Percentiles rank a stretch among this genome's conserved stretches.
phyloP scores from a whole-genome alignment of 2,797 vertebrate species.

The Delichon dasypus region DNA sequence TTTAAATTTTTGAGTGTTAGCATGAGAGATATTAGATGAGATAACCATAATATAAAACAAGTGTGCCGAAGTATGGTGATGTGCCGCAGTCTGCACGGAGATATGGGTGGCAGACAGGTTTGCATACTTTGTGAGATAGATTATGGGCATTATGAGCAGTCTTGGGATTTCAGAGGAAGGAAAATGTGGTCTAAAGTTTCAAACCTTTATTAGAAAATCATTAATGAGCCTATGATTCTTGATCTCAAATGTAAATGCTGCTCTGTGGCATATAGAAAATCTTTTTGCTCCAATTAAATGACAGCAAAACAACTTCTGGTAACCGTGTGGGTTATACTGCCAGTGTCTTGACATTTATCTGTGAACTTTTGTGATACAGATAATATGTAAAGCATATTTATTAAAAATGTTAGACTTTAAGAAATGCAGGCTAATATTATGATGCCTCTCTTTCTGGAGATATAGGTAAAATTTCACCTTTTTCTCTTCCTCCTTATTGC shows the following conservation, averaged over 20 bases:
- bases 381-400: neutral
- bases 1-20: neutral
- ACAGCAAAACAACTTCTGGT: neutral
- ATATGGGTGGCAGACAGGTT: neutral
- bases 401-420: neutral
- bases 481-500: neutral
- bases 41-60: neutral
- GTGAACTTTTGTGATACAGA: neutral
- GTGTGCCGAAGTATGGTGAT: neutral
- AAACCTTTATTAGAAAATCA: neutral
- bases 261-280: neutral
- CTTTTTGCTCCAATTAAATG: neutral
- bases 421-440: neutral
- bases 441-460: neutral
- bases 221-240: neutral
- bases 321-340: neutral
- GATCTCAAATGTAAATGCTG: neutral
- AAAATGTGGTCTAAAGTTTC: neutral
- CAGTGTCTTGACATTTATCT: neutral
- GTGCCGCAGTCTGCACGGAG: accelerated
- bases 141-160: neutral
- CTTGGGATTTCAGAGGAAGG: neutral
- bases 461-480: neutral
- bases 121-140: neutral
- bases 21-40: neutral